Evolutionary conservation across 2,797 vertebrate genomes (phyloP), one percentile per base, ranked within the genome.

Genomic region (Pterois miles): DNA sequence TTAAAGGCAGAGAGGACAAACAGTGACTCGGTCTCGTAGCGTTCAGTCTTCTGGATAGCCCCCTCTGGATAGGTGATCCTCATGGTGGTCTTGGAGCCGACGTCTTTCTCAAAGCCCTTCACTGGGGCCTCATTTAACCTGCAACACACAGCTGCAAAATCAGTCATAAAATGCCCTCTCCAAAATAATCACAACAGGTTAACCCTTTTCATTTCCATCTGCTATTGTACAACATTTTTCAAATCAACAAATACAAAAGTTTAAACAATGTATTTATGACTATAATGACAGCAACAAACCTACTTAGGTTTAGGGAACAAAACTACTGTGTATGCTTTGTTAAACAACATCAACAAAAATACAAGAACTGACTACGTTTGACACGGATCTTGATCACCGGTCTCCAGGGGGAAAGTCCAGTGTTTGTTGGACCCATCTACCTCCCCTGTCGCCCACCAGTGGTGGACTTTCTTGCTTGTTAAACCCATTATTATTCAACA

Each of bases 61-160:
- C 97, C 97, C 92, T 98, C 97, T 0, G 97, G 97, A 85, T 98
- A 98, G 4, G 97, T 98, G 92, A 98, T 98, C 84, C 97, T 95
- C 74, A 98, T 92, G 2, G 97, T 98, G 69, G 97, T 98, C 92
- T 97, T 97, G 81, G 95, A 94, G 79, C 97, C 97, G 40, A 98
- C 97, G 0, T 98, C 97, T 80, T 96, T 98, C 88, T 97, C 97
- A 79, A 95, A 97, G 74, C 97, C 97, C 75, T 93, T 96, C 73
- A 98, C 96, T 0, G 97, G 97, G 25, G 97, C 97, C 0, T 96
- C 95, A 78, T 98, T 98, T 83, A 98, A 92, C 92, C 97, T 98
- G 90, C 23, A 89, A 82, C 82, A 89, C 81, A 86, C 13, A 52
- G 46, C 27, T 20, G 58, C 56, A 36, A 59, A 65, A 81, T 54